Conservation (phyloP, 2,888 invertebrate species). For the Ormyrus nitidulus region DNA sequence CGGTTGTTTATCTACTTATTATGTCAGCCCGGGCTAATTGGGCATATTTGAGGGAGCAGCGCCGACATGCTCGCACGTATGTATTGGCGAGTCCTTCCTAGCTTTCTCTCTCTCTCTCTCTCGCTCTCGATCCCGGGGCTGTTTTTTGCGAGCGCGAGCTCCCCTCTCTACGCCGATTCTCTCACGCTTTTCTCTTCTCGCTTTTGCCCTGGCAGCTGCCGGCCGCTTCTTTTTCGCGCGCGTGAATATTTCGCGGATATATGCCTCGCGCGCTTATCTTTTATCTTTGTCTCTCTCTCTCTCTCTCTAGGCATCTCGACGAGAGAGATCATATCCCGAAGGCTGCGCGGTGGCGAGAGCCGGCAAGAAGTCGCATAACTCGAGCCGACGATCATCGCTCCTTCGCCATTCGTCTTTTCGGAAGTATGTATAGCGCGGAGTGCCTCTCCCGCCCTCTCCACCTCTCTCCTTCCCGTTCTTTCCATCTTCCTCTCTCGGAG, state of each 20-base stretch:
- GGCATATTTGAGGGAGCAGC: constrained; percentile 65
- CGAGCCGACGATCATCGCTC: constrained; percentile 63
- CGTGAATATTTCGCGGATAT: constrained; percentile 23
- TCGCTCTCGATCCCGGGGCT: not conserved
- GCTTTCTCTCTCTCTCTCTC: constrained; percentile 18
- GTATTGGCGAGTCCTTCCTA: constrained; percentile 26
- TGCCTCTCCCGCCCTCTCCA: not conserved
- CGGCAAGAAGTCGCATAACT: constrained; percentile 71
- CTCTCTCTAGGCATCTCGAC: constrained; percentile 58
- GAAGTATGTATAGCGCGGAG: constrained; percentile 59
- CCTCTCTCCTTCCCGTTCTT: constrained; percentile 51
- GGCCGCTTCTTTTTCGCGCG: constrained; percentile 47
- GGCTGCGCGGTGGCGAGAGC: constrained; percentile 41
- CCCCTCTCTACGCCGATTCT: constrained; percentile 30
- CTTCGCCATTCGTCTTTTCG: constrained; percentile 65
- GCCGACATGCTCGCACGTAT: constrained; percentile 68
- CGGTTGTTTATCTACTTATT: constrained; percentile 74
- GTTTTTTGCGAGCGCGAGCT: constrained; percentile 3
- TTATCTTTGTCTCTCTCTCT: constrained; percentile 38
- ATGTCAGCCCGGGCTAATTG: constrained; percentile 72
- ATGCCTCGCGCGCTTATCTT: constrained; percentile 13
- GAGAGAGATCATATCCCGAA: constrained; percentile 62
- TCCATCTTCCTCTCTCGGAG: constrained; percentile 15
- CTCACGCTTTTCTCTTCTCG: constrained; percentile 51
- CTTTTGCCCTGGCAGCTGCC: not conserved